Evolutionary conservation across 2,797 vertebrate genomes (phyloP), one percentile per base, ranked within the genome.

Genomic region (Pseudomugil gertrudae): DNA sequence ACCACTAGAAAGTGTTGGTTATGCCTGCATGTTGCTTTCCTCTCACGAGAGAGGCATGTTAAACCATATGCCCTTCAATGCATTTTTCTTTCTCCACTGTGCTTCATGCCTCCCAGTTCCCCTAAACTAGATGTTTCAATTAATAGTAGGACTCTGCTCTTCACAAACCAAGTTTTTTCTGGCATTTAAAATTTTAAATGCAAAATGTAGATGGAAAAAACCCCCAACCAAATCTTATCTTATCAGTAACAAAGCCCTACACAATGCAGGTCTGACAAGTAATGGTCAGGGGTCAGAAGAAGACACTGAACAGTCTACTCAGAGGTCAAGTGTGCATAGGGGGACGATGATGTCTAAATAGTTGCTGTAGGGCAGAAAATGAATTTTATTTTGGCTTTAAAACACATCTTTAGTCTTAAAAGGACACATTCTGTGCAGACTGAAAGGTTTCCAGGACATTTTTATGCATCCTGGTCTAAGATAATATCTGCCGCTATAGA

Each of bases 1-100:
- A 79, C 83, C 76, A 84, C 80, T 87, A 83, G 62, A 84, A 84
- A 86, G 68, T 63, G 76, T 67, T 47, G 55, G 65, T 66, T 77
- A 79, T 69, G 60, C 74, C 76, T 62, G 71, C 65, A 63, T 84
- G 75, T 79, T 84, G 70, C 70, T 68, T 83, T 79, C 78, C 60
- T 63, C 80, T 81, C 77, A 82, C 81, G 70, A 73, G 80, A 87
- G 84, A 90, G 79, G 14, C 58, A 79, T 72, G 86, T 88, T 85
- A 90, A 90, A 90, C 83, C 88, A 90, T 88, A 85, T 90, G 67
- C 76, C 69, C 64, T 71, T 72, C 55, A 23, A 38, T 72, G 72
- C 58, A 56, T 61, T 51, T 66, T 45, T 69, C 69, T 35, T 57
- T 81, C 61, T 65, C 77, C 40, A 51, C 70, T 62, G 50, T 14